Evolutionary conservation across 2,797 vertebrate species (phyloP), one percentile per base, ranked within the genome.

Genomic region (Phataginus tetradactyla): DNA sequence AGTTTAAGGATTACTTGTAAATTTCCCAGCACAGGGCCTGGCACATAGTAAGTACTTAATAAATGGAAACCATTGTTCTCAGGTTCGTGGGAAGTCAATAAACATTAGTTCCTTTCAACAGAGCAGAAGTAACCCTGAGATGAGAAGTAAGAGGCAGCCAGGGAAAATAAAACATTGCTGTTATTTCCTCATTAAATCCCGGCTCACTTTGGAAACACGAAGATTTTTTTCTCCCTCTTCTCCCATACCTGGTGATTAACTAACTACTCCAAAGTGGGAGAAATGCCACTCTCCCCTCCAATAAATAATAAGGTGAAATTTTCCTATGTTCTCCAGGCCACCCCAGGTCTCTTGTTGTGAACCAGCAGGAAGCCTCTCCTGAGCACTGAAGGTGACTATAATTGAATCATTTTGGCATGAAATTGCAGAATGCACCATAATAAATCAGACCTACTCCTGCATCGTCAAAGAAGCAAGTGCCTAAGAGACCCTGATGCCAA

Each of bases 351-450:
- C 95, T 95, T 95, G 91, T 68, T 66, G 83, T 66, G 42, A 97
- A 66, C 89, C 93, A 83, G 95, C 94, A 57, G 94, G 97, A 87
- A 68, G 80, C 79, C 90, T 97, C 93, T 96, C 91, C 86, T 42
- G 86, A 98, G 95, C 27, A n/a, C 84, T 55, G 34, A 94, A 91
- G 91, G 86, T 91, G 93, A 53, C 79, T 34, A 32, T 93, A 98
- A 98, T 96, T 93, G 97, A 97, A 98, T 97, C 95, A 97, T 94
- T 97, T 97, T 96, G 94, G 96, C 96, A 97, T 97, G 97, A 97
- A 98, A 98, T 91, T 94, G 93, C 64, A 75, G 94, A 81, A 90
- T 57, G 83, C 89, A 68, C 94, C 90, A 12, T 89, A 87, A 97
- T 97, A 96, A 97, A 94, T 97, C 97, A 97, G 91, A 94, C 79